phyloP scores from a whole-genome alignment of 2,888 invertebrate species.

The Lomographa bimaculata region DNA sequence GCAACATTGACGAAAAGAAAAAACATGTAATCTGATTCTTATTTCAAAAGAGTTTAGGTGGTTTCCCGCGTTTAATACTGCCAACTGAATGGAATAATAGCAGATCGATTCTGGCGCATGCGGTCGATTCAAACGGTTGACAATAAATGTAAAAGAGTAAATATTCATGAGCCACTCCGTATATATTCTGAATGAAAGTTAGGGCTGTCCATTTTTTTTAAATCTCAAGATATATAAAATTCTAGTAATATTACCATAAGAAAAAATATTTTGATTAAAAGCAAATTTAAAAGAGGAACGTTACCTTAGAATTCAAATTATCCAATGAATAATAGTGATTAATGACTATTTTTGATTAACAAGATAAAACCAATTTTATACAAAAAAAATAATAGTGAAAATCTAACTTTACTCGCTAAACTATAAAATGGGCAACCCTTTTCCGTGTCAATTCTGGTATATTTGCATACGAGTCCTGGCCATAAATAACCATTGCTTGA shows the following conservation, averaged over 20 bases:
- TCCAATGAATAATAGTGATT: too few relatives aligned
- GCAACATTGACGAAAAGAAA: constrained; percentile 7
- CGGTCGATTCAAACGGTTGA: constrained; percentile 63
- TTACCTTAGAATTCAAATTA: too few relatives aligned
- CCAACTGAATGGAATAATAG: constrained; percentile 36
- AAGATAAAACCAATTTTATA: too few relatives aligned
- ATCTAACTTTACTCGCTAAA: too few relatives aligned
- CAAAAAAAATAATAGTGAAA: too few relatives aligned
- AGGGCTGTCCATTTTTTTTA: too few relatives aligned
- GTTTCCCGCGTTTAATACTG: constrained; percentile 27
- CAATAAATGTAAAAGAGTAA: constrained; percentile 64
- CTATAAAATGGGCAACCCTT: constrained; percentile 60
- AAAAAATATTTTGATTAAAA: too few relatives aligned
- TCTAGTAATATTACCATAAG: too few relatives aligned
- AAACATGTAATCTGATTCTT: constrained; percentile 13
- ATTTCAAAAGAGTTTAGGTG: constrained; percentile 17
- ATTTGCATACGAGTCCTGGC: constrained; percentile 63
- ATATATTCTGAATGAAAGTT: constrained; percentile 50
- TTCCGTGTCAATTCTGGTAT: constrained; percentile 54
- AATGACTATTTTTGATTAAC: too few relatives aligned
- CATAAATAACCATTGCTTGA: constrained; percentile 62
- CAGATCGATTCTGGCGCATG: constrained; percentile 52
- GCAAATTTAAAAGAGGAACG: too few relatives aligned
- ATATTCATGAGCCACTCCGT: constrained; percentile 65
- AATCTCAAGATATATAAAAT: too few relatives aligned